Base-by-base conservation (phyloP, 1,140 invertebrate species). In the Agrypnia vestita region DNA sequence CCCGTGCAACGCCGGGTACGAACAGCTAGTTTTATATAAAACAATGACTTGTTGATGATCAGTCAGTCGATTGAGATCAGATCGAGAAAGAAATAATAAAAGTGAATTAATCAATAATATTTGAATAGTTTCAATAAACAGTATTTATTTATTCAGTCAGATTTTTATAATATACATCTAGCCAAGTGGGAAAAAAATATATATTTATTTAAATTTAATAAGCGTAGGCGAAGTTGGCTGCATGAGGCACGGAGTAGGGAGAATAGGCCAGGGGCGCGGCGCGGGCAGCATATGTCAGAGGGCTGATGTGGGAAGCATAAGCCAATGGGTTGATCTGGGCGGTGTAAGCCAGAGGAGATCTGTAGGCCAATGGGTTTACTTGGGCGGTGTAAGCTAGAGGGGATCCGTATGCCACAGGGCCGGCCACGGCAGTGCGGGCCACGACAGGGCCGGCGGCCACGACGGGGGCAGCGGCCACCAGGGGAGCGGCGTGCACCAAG, bases 391-490 rank as follows among this genome's bases (percentile, higher is more conserved):
- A 25, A 25, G 51, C 71, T 11, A 43, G 17, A 12, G 83, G 83
- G 69, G 79, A 74, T 56, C 79, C 69, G 64, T 80, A 80, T 35
- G 79, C 81, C 11, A 62, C 10, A 46, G 75, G n/a, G 55, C 21
- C 19, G 67, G 62, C 17, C 46, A 74, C 78, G 19, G 91, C 91
- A 6, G 25, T 35, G 25, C 25, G 25, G 25, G 25, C 25, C 6
- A 35, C 25, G 6, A 6, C 25, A 1, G 6, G 1, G 25, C 1
- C 25, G 76, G 91, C 92, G 44, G 92, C 86, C 10, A 91, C 86
- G 84, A 91, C 25, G 25, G 25, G 25, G 25, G 25, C 25, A 6
- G 25, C 25, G 25, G 25, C 25, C 25, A 35, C 1, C 1, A 35
- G 1, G 25, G 25, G 25, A 35, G 76, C 79, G 47, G 76, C 78